Evolutionary conservation across 2,797 vertebrate species (phyloP).

Genomic region (Mormyrops attenuatus): DNA sequence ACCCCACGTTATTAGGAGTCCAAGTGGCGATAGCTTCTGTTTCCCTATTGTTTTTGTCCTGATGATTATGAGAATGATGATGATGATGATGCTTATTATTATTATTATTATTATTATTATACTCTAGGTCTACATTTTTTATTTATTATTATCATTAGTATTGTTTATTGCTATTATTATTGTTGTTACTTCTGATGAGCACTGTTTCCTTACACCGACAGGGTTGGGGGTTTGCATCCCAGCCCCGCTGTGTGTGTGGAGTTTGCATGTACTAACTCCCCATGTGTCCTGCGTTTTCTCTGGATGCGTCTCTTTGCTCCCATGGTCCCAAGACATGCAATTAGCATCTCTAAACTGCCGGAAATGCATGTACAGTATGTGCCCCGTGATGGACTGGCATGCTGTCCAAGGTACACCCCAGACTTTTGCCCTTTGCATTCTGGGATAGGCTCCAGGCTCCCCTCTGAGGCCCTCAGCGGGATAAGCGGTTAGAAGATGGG

Average conservation of each 20-base stretch:
- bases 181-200: neutral
- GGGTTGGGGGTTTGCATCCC: neutral
- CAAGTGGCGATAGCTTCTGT: neutral
- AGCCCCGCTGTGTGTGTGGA: neutral
- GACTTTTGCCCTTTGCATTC: neutral
- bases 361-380: neutral
- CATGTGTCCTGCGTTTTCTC: neutral
- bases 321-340: neutral
- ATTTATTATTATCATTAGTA: neutral
- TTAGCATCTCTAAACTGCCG: neutral
- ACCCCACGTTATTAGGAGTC: neutral
- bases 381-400: neutral
- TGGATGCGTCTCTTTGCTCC: neutral
- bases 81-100: neutral
- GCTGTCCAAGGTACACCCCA: neutral
- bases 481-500: neutral
- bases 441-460: neutral
- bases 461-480: neutral
- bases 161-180: neutral
- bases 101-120: neutral
- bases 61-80: neutral
- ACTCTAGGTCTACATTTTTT: neutral
- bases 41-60: neutral
- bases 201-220: neutral
- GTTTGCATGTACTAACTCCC: neutral